Percentiles rank a stretch among this genome's conserved stretches.
Conservation (phyloP, 1,140 invertebrate genomes). For the Parapsyche elsis region DNA sequence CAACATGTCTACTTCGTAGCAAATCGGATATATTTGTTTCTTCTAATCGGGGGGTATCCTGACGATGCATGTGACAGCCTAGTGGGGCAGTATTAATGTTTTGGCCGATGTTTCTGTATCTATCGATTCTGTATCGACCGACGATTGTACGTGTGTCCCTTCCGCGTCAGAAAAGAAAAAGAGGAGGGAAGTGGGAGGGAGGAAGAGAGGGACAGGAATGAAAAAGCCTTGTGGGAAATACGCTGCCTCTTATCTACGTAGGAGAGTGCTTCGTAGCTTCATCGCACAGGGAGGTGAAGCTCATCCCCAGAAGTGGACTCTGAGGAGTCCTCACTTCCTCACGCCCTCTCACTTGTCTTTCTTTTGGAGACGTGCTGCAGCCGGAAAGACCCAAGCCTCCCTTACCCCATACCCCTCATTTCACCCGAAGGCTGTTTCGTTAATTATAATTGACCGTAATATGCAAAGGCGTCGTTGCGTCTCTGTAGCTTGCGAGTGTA, state of each 20-base stretch:
- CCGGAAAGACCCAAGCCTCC: not conserved
- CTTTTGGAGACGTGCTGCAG: not conserved
- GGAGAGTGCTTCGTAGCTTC: not conserved
- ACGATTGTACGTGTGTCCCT: not conserved
- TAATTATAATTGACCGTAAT: not conserved
- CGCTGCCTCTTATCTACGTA: not conserved
- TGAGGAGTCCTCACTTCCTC: constrained; percentile 8
- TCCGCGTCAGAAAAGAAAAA: not conserved
- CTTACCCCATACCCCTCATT: no score
- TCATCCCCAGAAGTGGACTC: constrained; percentile 36
- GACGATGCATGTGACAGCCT: no score
- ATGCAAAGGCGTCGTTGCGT: no score
- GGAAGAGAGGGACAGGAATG: not conserved
- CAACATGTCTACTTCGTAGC: no score
- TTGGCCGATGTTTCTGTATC: no score
- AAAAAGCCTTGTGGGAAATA: not conserved
- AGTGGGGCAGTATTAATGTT: no score
- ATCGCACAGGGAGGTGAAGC: not conserved
- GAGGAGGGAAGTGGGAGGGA: not conserved
- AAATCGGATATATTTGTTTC: not conserved
- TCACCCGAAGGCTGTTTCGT: not conserved
- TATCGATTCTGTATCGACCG: not conserved
- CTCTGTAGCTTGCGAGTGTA: no score
- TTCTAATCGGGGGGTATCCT: not conserved
- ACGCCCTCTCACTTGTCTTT: not conserved